Base-by-base conservation (phyloP, 2,888 invertebrate genomes). In the Spisula subtruncata region DNA sequence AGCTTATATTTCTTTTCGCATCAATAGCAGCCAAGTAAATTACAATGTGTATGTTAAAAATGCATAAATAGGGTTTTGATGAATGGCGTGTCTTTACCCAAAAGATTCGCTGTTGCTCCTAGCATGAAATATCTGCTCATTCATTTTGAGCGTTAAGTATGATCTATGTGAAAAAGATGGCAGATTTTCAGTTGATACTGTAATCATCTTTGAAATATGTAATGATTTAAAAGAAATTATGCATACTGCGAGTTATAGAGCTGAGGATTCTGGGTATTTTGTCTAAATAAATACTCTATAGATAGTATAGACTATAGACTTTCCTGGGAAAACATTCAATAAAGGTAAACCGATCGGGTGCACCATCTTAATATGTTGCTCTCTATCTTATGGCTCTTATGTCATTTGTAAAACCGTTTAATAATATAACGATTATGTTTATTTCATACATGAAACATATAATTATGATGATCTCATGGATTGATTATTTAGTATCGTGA, bases 1-100 rank as follows among this genome's bases (percentile, higher is more conserved):
- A 60, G 71, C 86, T 66, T 75, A 87, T 87, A 66, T 82, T 46
- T 48, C 81, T 51, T 82, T 85, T 51, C 54, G 12, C 56, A 83
- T 83, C 54, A 83, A 32, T 83, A 48, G n/a, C n/a, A 48, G 81
- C 25, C 81, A 35, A 46, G 81, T 46, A 81, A 81, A 81, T 81
- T 81, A 81, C 81, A 51, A 25, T 81, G 51, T 81, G 81, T 51
- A 81, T 51, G 81, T 81, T 25, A 81, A 81, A 51, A 81, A 81
- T 81, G 46, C 81, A 81, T 81, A 81, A 81, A 81, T 81, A 81
- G 46, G 81, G 46, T 46, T 81, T 81, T 81, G 81, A 81, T 81
- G 25, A 48, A 81, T 81, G 20, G 48, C 46, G 25, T 35, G 46
- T 29, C 25, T 48, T 81, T 81, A 81, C 81, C 81, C 46, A 25